phyloP scores from a whole-genome alignment of 2,113 vertebrate species.

The Xenopus borealis region DNA sequence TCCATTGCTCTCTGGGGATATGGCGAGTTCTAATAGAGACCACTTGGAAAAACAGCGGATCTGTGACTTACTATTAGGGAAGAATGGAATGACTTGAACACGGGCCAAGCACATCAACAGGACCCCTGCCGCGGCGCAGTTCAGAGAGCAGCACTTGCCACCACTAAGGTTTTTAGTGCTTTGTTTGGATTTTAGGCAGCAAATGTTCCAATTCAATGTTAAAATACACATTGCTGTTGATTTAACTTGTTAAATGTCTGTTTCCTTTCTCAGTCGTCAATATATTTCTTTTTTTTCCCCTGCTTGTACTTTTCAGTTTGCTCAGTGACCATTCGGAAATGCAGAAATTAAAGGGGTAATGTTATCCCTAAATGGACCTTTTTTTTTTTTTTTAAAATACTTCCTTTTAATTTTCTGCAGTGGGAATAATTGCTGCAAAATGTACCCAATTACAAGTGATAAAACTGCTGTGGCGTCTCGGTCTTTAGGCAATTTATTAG shows the following conservation, averaged over 20 bases:
- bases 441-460: too few relatives aligned
- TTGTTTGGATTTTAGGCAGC: conserved; percentile 20
- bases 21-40: conserved; percentile 31
- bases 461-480: too few relatives aligned
- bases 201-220: conserved; percentile 25
- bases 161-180: conserved; percentile 13
- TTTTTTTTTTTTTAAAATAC: too few relatives aligned
- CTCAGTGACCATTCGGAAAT: too few relatives aligned
- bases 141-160: conserved; percentile 18
- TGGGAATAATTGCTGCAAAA: too few relatives aligned
- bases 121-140: conserved; percentile 10
- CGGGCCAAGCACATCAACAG: conserved; percentile 36
- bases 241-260: conserved; percentile 21
- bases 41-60: conserved; percentile 40
- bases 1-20: conserved; percentile 31
- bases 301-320: too few relatives aligned
- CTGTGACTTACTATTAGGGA: conserved; percentile 41
- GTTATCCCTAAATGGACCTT: too few relatives aligned
- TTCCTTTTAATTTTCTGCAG: too few relatives aligned
- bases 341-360: too few relatives aligned
- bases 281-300: conserved; percentile 14
- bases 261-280: conserved; percentile 23
- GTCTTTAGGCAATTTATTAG: too few relatives aligned
- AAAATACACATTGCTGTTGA: conserved; percentile 22
- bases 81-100: conserved; percentile 37